These are phyloP conservation scores for Hydrozoanthus tunicans DNA, from an alignment of 64 coral and sea anemone species.

Conservation along the genomic window DNA sequence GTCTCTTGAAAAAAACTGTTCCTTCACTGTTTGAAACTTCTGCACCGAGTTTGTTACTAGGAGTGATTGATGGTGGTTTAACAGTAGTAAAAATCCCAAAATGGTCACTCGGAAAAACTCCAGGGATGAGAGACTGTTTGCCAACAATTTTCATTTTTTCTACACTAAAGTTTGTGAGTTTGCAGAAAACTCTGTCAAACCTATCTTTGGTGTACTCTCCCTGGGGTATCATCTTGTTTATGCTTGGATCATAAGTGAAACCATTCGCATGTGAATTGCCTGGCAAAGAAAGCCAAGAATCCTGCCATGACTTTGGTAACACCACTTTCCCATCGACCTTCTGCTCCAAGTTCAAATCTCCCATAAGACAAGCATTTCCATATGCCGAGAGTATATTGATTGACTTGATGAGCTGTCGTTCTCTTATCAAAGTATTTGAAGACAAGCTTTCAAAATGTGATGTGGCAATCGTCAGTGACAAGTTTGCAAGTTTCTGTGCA, in stretches of 20 bases:
- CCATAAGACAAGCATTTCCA: slow-evolving; percentile 73
- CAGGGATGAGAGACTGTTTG: neutral
- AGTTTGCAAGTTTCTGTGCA: neutral
- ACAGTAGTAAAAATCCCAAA: slow-evolving; percentile 65
- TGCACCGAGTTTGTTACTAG: neutral
- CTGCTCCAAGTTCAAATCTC: slow-evolving; percentile 71
- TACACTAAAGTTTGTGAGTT: slow-evolving; percentile 62
- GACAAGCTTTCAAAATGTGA: slow-evolving; percentile 70
- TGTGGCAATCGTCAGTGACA: slow-evolving; percentile 60
- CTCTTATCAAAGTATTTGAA: slow-evolving; percentile 25
- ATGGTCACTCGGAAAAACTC: slow-evolving; percentile 65
- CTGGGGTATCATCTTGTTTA: slow-evolving; percentile 34
- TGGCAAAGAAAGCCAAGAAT: slow-evolving; percentile 62
- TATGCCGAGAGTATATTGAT: slow-evolving; percentile 51
- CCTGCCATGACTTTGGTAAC: slow-evolving; percentile 58
- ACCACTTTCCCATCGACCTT: slow-evolving; percentile 74
- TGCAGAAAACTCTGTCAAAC: slow-evolving; percentile 78
- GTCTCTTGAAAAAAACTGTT: slow-evolving; percentile 55
- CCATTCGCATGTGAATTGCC: slow-evolving; percentile 69
- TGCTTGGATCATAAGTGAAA: slow-evolving; percentile 53
- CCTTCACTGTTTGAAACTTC: neutral
- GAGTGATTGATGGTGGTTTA: neutral
- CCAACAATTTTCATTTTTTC: slow-evolving; percentile 61
- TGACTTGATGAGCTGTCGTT: slow-evolving; percentile 49
- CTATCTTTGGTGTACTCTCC: slow-evolving; percentile 55